Percentiles rank a stretch among this genome's conserved stretches.
phyloP scores from a whole-genome alignment of 2,113 vertebrate genomes.

The Vulpes lagopus region DNA sequence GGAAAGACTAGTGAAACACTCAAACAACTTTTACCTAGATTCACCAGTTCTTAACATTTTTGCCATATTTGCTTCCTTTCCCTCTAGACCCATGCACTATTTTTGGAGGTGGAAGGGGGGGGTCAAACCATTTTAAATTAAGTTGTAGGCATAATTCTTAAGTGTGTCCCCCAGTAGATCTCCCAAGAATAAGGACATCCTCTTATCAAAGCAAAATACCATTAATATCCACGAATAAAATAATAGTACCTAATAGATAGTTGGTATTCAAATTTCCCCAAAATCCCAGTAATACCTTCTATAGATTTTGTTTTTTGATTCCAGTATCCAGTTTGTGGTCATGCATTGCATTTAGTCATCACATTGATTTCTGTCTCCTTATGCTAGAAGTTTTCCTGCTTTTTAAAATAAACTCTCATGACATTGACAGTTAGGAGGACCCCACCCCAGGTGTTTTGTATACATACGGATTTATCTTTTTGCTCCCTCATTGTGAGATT shows the following conservation, averaged over 20 bases:
- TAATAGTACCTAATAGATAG: not conserved
- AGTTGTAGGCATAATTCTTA: not conserved
- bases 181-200: not conserved
- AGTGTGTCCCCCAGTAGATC: not conserved
- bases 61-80: not conserved
- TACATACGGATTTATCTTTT: not conserved
- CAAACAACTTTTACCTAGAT: not conserved
- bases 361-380: not conserved
- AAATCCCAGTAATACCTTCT: not conserved
- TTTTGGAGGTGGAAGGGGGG: not conserved
- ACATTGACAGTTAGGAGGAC: not conserved
- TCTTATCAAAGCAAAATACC: not conserved
- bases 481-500: not conserved
- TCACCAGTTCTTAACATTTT: not conserved
- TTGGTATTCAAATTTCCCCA: slow-evolving; percentile 29
- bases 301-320: not conserved
- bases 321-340: not conserved
- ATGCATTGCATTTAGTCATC: not conserved
- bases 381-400: not conserved
- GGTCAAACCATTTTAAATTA: not conserved
- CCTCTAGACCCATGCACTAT: not conserved
- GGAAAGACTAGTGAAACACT: not conserved
- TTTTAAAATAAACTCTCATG: not conserved
- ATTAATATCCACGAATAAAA: slow-evolving; percentile 8
- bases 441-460: not conserved